Conservation (phyloP, 2,797 vertebrate species). For the Lutjanus campechanus region DNA sequence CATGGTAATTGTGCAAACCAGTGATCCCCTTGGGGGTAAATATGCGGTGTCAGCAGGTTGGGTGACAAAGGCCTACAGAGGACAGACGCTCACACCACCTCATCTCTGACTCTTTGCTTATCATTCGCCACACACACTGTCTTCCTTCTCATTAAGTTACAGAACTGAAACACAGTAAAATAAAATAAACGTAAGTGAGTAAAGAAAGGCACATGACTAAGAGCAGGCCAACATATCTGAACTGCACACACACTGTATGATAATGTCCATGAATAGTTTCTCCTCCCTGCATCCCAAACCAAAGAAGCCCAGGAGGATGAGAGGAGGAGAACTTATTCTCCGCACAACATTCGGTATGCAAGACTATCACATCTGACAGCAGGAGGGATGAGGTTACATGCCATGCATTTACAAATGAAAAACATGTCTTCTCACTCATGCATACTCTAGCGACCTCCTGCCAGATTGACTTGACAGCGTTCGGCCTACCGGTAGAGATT, state of each 20-base stretch:
- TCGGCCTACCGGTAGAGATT: conserved; percentile 54
- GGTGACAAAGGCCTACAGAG: conserved; percentile 72
- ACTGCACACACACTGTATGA: conserved; percentile 46
- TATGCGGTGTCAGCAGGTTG: conserved; percentile 75
- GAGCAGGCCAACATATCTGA: conserved; percentile 42
- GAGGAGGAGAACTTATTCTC: conserved; percentile 73
- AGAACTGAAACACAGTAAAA: conserved; percentile 41
- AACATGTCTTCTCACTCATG: conserved; percentile 69
- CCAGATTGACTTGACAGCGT: conserved; percentile 58
- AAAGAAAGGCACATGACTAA: conserved; percentile 6
- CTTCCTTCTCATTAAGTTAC: conserved; percentile 34
- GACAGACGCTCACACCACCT: conserved; percentile 64
- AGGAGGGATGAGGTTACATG: conserved; percentile 68
- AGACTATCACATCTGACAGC: conserved; percentile 61
- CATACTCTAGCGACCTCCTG: conserved; percentile 61
- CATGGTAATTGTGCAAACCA: conserved; percentile 69
- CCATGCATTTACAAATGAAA: conserved; percentile 73
- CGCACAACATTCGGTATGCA: conserved; percentile 66
- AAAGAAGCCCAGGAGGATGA: conserved; percentile 66
- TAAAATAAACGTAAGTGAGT: conserved; percentile 7
- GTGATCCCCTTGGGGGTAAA: conserved; percentile 66
- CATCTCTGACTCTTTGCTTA: conserved; percentile 43
- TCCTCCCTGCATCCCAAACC: conserved; percentile 66
- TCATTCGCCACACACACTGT: conserved; percentile 21
- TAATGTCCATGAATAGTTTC: conserved; percentile 70